Evolutionary conservation across 1,140 invertebrate genomes (phyloP).

Genomic region (Meteorus sp.): DNA sequence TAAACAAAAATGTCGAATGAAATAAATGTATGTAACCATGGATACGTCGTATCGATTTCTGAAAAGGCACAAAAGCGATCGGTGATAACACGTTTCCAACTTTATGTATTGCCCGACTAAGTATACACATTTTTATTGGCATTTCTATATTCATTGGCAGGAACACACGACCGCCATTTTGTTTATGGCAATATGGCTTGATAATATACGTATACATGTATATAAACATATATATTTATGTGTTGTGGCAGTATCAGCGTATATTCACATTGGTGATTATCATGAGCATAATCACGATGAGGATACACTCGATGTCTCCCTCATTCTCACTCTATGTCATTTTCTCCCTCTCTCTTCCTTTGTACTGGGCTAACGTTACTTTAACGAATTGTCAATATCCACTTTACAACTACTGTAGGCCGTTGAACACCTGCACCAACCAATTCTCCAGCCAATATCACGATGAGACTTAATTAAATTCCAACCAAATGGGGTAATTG

Average conservation of each 20-base stretch:
- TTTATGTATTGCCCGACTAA: constrained; percentile 5
- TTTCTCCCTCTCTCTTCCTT: too few relatives aligned
- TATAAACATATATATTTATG: too few relatives aligned
- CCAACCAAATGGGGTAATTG: too few relatives aligned
- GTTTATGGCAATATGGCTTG: neutral
- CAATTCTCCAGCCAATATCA: neutral
- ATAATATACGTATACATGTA: too few relatives aligned
- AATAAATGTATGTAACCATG: constrained; percentile 16
- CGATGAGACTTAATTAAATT: too few relatives aligned
- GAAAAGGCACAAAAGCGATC: neutral
- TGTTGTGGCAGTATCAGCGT: neutral
- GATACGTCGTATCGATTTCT: constrained; percentile 16
- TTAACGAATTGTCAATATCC: constrained; percentile 25
- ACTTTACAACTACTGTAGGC: constrained; percentile 7
- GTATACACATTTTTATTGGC: constrained; percentile 10
- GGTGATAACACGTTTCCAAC: constrained; percentile 9
- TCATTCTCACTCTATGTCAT: too few relatives aligned
- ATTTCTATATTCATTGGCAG: constrained; percentile 11
- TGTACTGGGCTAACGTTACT: constrained; percentile 7
- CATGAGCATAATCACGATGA: constrained; percentile 1
- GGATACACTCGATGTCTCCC: neutral
- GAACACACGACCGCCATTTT: neutral
- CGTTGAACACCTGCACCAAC: neutral
- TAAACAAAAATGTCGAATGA: too few relatives aligned
- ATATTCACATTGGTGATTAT: constrained; percentile 10